These are phyloP conservation scores for Trichopoda pennipes DNA, from an alignment of 2,888 invertebrate species.

Conservation along the genomic window DNA sequence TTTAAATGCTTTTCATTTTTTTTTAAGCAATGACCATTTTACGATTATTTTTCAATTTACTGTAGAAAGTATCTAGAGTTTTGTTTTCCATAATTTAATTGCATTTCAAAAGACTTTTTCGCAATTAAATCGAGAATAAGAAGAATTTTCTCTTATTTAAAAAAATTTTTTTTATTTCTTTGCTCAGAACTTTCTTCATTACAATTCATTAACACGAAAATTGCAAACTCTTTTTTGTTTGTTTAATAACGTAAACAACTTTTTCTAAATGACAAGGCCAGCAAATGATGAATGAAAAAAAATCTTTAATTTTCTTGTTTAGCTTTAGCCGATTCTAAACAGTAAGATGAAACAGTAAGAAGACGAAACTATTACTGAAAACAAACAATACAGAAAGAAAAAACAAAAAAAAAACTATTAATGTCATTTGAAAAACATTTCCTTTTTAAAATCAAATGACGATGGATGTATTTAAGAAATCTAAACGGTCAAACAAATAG, in stretches of 20 bases:
- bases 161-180: constrained; percentile 33
- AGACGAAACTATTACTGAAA: constrained; percentile 16
- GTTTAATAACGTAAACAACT: constrained; percentile 45
- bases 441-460: constrained; percentile 60
- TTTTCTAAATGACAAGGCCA: constrained; percentile 49
- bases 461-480: constrained; percentile 39
- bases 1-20: no score
- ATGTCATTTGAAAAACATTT: constrained; percentile 73
- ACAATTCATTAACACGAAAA: constrained; percentile 58
- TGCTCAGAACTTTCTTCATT: constrained; percentile 55
- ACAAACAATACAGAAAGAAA: neutral
- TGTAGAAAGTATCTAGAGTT: neutral
- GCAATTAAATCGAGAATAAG: constrained; percentile 29
- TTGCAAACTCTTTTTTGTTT: constrained; percentile 24
- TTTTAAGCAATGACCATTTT: no score
- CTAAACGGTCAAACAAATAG: constrained; percentile 19
- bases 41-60: no score
- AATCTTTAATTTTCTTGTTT: constrained; percentile 18
- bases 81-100: constrained; percentile 1
- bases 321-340: constrained; percentile 52
- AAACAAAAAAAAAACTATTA: constrained; percentile 72
- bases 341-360: constrained; percentile 12
- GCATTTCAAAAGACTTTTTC: neutral
- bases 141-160: constrained; percentile 41
- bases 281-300: constrained; percentile 56